Evolutionary conservation across 1,140 invertebrate species (phyloP).

Genomic region (roundworm (Caenorhabditis elegans)): DNA sequence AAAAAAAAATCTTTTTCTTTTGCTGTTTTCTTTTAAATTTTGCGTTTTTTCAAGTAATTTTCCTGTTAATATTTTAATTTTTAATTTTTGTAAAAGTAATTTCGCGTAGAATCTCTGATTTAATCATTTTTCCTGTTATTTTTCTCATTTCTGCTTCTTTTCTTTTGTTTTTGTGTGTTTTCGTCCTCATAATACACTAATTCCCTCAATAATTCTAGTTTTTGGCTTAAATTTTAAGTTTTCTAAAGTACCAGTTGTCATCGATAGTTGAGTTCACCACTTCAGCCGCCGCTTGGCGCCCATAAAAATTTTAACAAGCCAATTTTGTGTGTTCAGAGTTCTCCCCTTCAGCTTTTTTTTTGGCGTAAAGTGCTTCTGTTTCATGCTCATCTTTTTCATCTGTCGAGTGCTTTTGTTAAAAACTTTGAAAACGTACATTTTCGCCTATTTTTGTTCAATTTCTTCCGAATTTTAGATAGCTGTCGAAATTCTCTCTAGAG

Average conservation of each 20-base stretch:
- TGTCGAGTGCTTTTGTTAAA: neutral
- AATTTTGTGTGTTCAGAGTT: neutral
- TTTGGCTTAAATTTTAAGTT: too few species aligned
- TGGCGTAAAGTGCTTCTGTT: neutral
- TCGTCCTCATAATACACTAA: too few species aligned
- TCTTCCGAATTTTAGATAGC: neutral
- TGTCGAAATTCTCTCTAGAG: neutral
- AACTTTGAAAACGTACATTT: neutral
- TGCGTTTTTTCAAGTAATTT: too few species aligned
- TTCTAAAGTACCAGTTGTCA: neutral
- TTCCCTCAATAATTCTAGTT: too few species aligned
- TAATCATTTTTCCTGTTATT: too few species aligned
- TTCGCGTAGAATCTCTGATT: too few species aligned
- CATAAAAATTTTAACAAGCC: neutral
- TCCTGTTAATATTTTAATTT: too few species aligned
- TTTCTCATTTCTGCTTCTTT: neutral
- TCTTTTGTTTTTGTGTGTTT: neutral
- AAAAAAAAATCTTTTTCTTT: too few species aligned
- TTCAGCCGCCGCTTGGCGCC: neutral
- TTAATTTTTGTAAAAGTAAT: too few species aligned
- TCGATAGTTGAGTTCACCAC: too few species aligned
- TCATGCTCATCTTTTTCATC: neutral
- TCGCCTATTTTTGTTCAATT: neutral
- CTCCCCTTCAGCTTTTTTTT: neutral
- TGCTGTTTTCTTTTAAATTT: too few species aligned